Evolutionary conservation across 2,113 vertebrate species (phyloP).

Genomic region (Himantopus leucocephalus): DNA sequence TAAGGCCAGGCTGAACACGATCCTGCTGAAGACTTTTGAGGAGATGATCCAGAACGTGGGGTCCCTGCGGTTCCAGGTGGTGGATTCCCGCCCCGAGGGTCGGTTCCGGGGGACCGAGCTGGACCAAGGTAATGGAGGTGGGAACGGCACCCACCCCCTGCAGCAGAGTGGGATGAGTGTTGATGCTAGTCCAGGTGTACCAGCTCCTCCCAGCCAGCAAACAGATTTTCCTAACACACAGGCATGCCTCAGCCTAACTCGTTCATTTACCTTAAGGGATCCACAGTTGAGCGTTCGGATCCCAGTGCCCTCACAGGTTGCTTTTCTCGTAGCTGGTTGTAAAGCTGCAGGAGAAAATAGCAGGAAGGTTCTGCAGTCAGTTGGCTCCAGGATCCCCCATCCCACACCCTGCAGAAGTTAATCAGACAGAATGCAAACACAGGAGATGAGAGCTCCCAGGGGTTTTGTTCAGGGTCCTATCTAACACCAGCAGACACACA

Average conservation of each 20-base stretch:
- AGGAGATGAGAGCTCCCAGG: neutral
- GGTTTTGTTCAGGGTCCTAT: neutral
- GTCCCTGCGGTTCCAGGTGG: conserved; percentile 80
- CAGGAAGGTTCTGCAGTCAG: neutral
- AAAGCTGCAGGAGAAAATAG: neutral
- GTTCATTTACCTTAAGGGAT: neutral
- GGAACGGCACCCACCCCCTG: neutral
- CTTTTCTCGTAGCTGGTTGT: neutral
- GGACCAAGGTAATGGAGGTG: conserved; percentile 85
- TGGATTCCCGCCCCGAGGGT: conserved; percentile 86
- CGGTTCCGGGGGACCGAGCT: conserved; percentile 85
- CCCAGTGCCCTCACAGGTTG: neutral
- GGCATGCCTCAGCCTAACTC: neutral
- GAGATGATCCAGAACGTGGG: conserved; percentile 85
- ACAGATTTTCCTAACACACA: neutral
- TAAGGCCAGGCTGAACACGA: conserved; percentile 71
- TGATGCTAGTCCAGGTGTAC: rapidly evolving
- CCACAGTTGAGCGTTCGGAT: neutral
- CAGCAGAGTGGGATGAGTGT: neutral
- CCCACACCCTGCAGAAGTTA: neutral
- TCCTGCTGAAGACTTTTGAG: conserved; percentile 87
- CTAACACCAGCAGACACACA: neutral
- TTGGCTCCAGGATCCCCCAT: neutral
- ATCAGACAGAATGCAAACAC: neutral
- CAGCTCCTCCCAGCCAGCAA: neutral